phyloP scores from a whole-genome alignment of 2,113 vertebrate species.

The Benitochromis conjunctus region DNA sequence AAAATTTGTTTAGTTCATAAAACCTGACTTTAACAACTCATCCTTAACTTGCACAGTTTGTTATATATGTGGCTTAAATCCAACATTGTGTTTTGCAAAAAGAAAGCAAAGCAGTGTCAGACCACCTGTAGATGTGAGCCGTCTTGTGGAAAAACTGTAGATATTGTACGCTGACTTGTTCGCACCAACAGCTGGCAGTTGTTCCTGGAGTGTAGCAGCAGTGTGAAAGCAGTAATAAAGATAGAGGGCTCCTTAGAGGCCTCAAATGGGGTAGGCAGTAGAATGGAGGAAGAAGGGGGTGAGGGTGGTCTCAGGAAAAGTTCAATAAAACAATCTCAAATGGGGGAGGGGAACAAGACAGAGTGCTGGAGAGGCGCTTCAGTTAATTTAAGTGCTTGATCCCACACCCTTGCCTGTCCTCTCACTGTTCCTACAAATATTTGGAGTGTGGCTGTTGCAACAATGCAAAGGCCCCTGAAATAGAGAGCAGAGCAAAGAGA shows the following conservation, averaged over 20 bases:
- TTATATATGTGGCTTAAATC: not conserved
- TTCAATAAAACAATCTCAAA: slow-evolving; percentile 56
- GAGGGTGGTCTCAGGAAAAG: slow-evolving; percentile 48
- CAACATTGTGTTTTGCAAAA: not conserved
- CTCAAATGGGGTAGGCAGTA: not conserved
- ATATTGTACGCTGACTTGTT: not conserved
- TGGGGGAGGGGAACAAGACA: slow-evolving; percentile 31
- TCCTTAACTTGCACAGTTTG: not conserved
- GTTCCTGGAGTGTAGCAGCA: not conserved
- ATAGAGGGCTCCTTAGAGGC: slow-evolving; percentile 29
- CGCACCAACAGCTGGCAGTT: not conserved
- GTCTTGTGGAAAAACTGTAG: not conserved
- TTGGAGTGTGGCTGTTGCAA: slow-evolving; percentile 70
- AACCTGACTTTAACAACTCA: not conserved
- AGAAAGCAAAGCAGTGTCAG: not conserved
- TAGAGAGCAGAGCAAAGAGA: slow-evolving; percentile 68
- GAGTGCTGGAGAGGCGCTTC: slow-evolving; percentile 56
- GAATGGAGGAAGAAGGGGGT: not conserved
- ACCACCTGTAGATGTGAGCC: not conserved
- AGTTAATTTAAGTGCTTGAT: slow-evolving; percentile 72
- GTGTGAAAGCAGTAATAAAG: slow-evolving; percentile 45
- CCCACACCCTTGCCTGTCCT: slow-evolving; percentile 61
- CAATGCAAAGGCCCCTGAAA: slow-evolving; percentile 63
- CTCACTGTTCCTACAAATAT: slow-evolving; percentile 64
- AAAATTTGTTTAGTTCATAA: not conserved